Evolutionary conservation across 30 jellyfish, hydroid and myxozoan species (phyloP).

Genomic region (Sanderia malayensis): DNA sequence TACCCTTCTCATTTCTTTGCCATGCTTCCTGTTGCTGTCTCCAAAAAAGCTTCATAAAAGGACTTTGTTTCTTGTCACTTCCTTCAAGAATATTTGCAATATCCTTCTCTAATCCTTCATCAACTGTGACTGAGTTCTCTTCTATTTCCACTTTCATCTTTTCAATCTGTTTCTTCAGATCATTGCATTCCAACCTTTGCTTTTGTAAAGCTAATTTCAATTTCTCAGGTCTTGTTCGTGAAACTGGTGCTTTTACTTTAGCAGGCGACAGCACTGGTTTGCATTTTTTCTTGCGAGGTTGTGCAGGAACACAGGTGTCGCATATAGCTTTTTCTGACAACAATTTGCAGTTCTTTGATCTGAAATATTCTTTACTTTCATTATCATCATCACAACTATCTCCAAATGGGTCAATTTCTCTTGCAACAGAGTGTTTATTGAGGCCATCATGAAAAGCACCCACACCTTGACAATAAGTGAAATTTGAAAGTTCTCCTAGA

Average conservation of each 20-base stretch:
- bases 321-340: constrained; percentile 41
- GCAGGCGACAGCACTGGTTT: constrained; percentile 32
- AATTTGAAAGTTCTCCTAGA: constrained; percentile 33
- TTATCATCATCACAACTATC: constrained; percentile 20
- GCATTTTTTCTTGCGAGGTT: constrained; percentile 28
- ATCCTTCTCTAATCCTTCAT: no score
- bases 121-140: no score
- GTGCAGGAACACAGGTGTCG: constrained; percentile 34
- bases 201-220: no score
- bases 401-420: constrained; percentile 56
- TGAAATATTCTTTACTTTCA: constrained; percentile 46
- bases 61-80: constrained; percentile 24
- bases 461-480: constrained; percentile 49
- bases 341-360: constrained; percentile 46
- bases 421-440: constrained; percentile 52
- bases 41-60: constrained; percentile 47
- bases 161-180: no score
- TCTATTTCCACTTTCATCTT: constrained; percentile 52
- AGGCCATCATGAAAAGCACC: constrained; percentile 52
- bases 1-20: constrained; percentile 23
- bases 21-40: constrained; percentile 26
- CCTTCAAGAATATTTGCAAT: no score
- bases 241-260: constrained; percentile 40
- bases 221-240: constrained; percentile 40
- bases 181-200: no score